Evolutionary conservation across 2,797 vertebrate species (phyloP).

Genomic region (Girardinus metallicus): DNA sequence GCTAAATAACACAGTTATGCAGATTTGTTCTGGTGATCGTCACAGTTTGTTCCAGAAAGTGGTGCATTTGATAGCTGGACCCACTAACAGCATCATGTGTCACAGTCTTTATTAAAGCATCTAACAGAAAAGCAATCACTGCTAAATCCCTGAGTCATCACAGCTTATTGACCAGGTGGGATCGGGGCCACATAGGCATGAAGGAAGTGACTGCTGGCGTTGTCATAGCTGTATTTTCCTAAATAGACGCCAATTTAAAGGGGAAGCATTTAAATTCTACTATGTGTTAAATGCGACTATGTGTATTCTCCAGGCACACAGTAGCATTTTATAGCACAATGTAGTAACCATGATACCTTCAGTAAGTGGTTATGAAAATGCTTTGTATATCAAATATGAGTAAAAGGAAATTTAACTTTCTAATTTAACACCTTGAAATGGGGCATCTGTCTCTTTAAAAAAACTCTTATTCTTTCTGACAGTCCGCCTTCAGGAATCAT

Average conservation of each 20-base stretch:
- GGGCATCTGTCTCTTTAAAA: no score
- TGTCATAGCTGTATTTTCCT: slow-evolving; percentile 51
- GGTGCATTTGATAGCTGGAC: slow-evolving; percentile 13
- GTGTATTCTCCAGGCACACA: no score
- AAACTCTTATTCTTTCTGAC: no score
- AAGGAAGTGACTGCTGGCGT: slow-evolving; percentile 48
- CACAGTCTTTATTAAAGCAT: slow-evolving; percentile 8
- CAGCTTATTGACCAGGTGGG: slow-evolving; percentile 50
- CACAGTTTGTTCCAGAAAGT: slow-evolving; percentile 24
- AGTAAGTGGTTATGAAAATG: no score
- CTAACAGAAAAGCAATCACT: slow-evolving; percentile 21
- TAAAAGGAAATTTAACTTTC: no score
- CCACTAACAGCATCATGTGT: background rate
- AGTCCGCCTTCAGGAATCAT: no score
- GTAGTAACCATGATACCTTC: no score
- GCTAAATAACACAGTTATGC: background rate
- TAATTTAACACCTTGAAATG: no score
- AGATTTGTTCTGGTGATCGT: background rate
- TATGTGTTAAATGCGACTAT: no score
- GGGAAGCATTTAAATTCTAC: no score
- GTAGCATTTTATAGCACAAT: no score
- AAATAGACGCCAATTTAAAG: slow-evolving; percentile 19
- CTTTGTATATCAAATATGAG: no score
- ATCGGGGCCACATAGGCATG: slow-evolving; percentile 54
- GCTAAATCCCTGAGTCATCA: slow-evolving; percentile 10